Conservation (phyloP, 2,113 vertebrate species). For the Centropus unirufus region DNA sequence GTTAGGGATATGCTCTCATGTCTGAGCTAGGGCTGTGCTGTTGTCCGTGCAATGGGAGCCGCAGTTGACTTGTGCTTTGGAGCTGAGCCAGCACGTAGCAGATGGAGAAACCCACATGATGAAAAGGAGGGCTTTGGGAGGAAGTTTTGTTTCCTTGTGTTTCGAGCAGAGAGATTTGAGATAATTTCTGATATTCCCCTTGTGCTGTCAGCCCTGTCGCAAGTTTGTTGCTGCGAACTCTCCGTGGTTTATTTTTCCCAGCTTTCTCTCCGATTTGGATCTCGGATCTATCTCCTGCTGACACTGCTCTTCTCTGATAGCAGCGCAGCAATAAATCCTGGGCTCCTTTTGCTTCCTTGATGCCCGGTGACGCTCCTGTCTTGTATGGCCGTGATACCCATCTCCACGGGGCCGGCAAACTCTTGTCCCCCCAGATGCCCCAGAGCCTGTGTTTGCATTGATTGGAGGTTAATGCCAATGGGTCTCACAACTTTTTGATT, state of each 20-base stretch:
- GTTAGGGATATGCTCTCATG: rapidly evolving
- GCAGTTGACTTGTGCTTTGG: background rate
- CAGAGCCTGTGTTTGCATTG: slow-evolving; percentile 41
- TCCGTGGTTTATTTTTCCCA: background rate
- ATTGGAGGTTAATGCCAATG: slow-evolving; percentile 74
- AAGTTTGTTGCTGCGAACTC: background rate
- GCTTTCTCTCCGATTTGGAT: background rate
- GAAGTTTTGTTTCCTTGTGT: background rate
- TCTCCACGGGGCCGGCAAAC: background rate
- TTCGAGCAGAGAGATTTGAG: slow-evolving; percentile 6
- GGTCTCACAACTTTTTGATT: slow-evolving; percentile 81
- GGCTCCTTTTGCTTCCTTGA: background rate
- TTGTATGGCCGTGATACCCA: background rate
- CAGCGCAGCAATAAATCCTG: slow-evolving; percentile 29
- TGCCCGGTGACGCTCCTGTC: background rate
- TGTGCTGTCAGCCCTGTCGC: slow-evolving; percentile 29
- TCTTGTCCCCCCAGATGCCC: slow-evolving; percentile 30
- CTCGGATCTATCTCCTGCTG: slow-evolving; percentile 32
- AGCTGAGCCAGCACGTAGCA: background rate
- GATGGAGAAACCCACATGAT: background rate
- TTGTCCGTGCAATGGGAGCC: background rate
- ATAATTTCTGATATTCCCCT: background rate
- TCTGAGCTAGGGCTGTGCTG: background rate
- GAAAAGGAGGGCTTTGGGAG: background rate
- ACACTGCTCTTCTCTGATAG: slow-evolving; percentile 45